These are phyloP conservation scores for Scotopteryx bipunctaria DNA, from an alignment of 2,888 invertebrate genomes.

Conservation along the genomic window DNA sequence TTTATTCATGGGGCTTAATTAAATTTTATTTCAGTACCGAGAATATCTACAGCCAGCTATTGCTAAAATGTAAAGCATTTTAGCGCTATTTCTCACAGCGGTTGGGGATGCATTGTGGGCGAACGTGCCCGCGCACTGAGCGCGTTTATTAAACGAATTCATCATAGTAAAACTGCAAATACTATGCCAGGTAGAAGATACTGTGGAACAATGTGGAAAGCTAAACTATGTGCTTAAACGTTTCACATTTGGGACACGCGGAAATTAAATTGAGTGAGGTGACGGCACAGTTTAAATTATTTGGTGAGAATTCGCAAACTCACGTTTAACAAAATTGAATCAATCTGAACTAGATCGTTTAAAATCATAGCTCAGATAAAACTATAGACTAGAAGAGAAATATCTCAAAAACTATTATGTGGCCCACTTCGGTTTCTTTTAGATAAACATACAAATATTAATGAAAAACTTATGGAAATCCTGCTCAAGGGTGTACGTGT, in stretches of 20 bases:
- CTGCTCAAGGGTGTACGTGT: no score
- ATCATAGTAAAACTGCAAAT: constrained; percentile 46
- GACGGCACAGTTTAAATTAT: background rate
- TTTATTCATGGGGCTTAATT: background rate
- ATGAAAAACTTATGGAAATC: no score
- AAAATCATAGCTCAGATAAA: background rate
- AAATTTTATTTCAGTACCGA: background rate
- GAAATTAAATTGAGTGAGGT: constrained; percentile 17
- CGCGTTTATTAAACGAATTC: constrained; percentile 63
- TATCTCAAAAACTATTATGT: no score
- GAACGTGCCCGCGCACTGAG: constrained; percentile 45
- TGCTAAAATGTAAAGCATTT: constrained; percentile 43
- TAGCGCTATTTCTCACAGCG: constrained; percentile 39
- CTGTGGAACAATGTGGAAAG: constrained; percentile 6
- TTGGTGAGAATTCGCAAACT: constrained; percentile 2
- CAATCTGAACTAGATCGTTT: background rate
- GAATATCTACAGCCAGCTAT: constrained; percentile 24
- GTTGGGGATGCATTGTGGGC: constrained; percentile 40
- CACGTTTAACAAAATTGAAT: background rate
- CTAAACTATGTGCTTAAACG: constrained; percentile 16
- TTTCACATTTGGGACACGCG: constrained; percentile 12
- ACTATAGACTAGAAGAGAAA: no score
- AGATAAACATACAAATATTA: no score
- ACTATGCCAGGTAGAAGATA: constrained; percentile 19
- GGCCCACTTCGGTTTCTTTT: no score